Evolutionary conservation across 2,888 invertebrate genomes (phyloP).

Genomic region (Acrocera orbiculus): DNA sequence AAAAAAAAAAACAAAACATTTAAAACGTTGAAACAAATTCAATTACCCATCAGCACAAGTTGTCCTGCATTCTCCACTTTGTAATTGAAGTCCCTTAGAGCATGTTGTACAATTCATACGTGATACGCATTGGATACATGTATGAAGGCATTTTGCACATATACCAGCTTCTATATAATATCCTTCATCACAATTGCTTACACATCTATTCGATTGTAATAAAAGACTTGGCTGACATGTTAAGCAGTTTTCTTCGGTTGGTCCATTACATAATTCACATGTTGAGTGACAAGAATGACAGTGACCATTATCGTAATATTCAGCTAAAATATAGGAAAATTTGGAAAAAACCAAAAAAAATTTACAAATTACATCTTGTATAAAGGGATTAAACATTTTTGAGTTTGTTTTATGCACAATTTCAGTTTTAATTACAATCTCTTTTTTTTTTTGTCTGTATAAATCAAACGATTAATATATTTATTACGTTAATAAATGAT

Average conservation of each 20-base stretch:
- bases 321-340: too few species aligned
- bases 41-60: constrained; percentile 53
- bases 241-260: constrained; percentile 52
- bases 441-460: too few species aligned
- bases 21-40: constrained; percentile 10
- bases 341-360: too few species aligned
- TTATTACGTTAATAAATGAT: too few species aligned
- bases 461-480: too few species aligned
- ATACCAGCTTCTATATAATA: constrained; percentile 54
- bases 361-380: too few species aligned
- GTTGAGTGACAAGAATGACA: constrained; percentile 61
- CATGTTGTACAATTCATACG: constrained; percentile 67
- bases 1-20: constrained; percentile 6
- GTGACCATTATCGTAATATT: constrained; percentile 50
- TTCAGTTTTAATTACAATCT: too few species aligned
- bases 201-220: constrained; percentile 54
- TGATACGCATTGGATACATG: constrained; percentile 59
- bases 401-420: too few species aligned
- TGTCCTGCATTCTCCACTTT: constrained; percentile 67
- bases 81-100: constrained; percentile 54
- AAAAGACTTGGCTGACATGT: constrained; percentile 57
- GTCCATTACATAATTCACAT: constrained; percentile 69
- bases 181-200: constrained; percentile 56
- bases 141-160: constrained; percentile 64
- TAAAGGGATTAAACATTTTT: too few species aligned